Percentiles rank a stretch among this genome's conserved stretches.
Evolutionary conservation across 2,113 vertebrate species (phyloP).

Genomic region (Hoplias malabaricus): DNA sequence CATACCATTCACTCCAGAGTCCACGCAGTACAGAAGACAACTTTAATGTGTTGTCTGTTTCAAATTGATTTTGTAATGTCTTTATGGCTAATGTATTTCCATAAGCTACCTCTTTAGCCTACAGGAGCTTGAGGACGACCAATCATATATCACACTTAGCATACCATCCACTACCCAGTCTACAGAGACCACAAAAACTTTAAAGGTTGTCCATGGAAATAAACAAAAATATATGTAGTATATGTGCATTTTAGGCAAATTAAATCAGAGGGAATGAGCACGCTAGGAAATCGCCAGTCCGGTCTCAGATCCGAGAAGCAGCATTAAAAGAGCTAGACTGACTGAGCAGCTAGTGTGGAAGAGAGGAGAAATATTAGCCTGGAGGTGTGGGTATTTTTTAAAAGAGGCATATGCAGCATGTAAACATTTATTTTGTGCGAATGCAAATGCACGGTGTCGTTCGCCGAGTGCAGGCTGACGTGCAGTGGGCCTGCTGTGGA

Average conservation of each 20-base stretch:
- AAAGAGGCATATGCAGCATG: conserved; percentile 22
- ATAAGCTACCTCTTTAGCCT: too few species aligned
- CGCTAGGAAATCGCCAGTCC: background rate
- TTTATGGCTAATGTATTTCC: too few species aligned
- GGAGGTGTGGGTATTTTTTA: conserved; percentile 27
- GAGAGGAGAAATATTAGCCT: conserved; percentile 10
- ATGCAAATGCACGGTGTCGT: conserved; percentile 32
- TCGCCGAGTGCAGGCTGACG: conserved; percentile 42
- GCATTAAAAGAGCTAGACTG: conserved; percentile 15
- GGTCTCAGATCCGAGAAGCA: background rate
- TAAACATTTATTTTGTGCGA: conserved; percentile 31
- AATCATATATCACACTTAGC: too few species aligned
- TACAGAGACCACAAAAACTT: too few species aligned
- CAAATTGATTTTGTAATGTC: background rate
- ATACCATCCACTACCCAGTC: too few species aligned
- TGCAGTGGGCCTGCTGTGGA: conserved; percentile 48
- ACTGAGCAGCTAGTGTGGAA: background rate
- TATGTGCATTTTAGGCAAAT: background rate
- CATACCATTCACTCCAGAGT: background rate
- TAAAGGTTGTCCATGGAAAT: background rate
- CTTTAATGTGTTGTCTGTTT: too few species aligned
- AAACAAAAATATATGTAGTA: background rate
- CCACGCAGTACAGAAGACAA: background rate
- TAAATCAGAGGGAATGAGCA: conserved; percentile 12
- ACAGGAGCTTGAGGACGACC: too few species aligned